Base-by-base conservation (phyloP, 2,797 vertebrate genomes). In the Muscicapa comitata region DNA sequence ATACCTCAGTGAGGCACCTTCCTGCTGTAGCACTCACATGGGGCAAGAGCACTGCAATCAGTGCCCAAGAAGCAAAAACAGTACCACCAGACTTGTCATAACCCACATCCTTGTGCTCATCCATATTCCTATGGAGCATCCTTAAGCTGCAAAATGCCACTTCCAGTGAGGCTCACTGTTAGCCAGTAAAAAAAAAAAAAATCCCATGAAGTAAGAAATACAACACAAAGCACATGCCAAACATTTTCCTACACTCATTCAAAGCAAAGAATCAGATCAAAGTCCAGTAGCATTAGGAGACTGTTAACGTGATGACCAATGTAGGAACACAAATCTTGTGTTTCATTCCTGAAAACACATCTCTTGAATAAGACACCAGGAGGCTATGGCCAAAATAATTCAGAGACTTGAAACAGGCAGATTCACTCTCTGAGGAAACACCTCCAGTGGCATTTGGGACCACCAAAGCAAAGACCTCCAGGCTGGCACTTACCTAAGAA, bases 401-500 rank as follows among this genome's bases (percentile, higher is more conserved):
- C 47, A 48, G 58, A 71, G n/a, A 9, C 35, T 90, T 45, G 11
- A 75, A 95, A 50, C 1, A 25, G 31, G 26, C 35, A 83, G 23
- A 45, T 35, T 58, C 21, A 40, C 58, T 67, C 43, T 86, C 67
- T 63, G 23, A 75, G n/a, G 55, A 88, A 94, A 66, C 19, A 47
- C 73, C 88, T 86, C 90, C 42, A 63, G 63, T 28, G 67, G 70
- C 68, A 76, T 77, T 72, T 71, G 62, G 43, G 40, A 86, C n/a
- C 61, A 84, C 17, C 40, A 66, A 48, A 84, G 75, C 54, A 77
- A 80, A 13, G 50, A 68, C 50, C 50, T 40, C 43, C 47, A 63
- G 85, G 43, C 71, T 92, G 83, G 59, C 81, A 84, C 61, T 66
- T 61, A 67, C 62, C 93, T 77, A 67, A 38, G n/a, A 94, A 92